Evolutionary conservation across 2,797 vertebrate species (phyloP), one percentile per base, ranked within the genome.

Genomic region (Protosalanx chinensis): DNA sequence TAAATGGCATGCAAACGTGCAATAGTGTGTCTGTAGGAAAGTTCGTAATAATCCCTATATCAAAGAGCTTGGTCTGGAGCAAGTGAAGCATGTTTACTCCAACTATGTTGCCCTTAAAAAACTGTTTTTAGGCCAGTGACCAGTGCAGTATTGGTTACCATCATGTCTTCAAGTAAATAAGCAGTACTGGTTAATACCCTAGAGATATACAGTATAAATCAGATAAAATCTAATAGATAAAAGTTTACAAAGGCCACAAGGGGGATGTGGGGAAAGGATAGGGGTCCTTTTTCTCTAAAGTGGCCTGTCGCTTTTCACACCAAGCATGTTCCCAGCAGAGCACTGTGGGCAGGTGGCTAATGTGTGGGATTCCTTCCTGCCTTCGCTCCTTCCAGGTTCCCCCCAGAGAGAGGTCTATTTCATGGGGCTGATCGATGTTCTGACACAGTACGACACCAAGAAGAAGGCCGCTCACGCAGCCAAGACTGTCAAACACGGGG

Each of bases 401-500:
- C 96, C 94, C 59, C 95, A 96, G 81, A 94, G 92, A 78, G 96
- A 97, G 85, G 93, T 97, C 20, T 98, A 98, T 60, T 98, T 97
- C 91, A 97, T 98, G 96, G 96, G 96, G 13, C 91, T 98, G 64
- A 98, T 98, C 65, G 96, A 98, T 2, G 95, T 98, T 12, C 91
- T 98, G 23, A 97, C 95, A 0, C 95, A 96, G 82, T 97, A 98
- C 1, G 96, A 97, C 76, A 94, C 96, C 70, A 97, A 95, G 90
- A 97, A 97, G 92, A 98, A 96, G 83, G 96, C 96, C 0, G 95
- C 95, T 27, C 95, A 97, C 0, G 96, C 96, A 3, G 96, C 95
- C n/a, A 97, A 98, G 83, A 97, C 96, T 0, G 96, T 97, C 79
- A 98, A 98, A 82, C 95, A 96, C 6, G 95, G 96, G 91, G 96